Evolutionary conservation across 2,113 vertebrate species (phyloP), one percentile per base, ranked within the genome.

Genomic region (Hippocampus abdominalis): DNA sequence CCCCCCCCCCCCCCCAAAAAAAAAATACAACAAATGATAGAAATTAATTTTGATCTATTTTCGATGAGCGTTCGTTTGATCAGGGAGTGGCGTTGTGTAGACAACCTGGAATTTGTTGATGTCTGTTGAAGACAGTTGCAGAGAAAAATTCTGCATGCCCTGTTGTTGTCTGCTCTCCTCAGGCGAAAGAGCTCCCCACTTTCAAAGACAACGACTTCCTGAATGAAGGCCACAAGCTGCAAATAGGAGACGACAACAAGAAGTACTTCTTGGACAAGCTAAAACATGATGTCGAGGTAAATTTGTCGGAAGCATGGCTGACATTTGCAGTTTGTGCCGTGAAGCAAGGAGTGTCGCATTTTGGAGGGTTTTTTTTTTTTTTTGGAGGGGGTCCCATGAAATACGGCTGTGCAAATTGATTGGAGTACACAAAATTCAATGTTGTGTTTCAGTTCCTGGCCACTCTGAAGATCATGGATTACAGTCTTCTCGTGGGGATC

Each of bases 381-480:
- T 2, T n/a, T n/a, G n/a, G n/a, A n/a, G n/a, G n/a, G n/a, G n/a
- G n/a, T n/a, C n/a, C n/a, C n/a, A n/a, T 54, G 21, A 56, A 25
- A 9, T 56, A 48, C 46, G 9, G 51, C 51, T 9, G 4, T 13
- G 42, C 42, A 44, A 44, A 12, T 44, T 2, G 10, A 12, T 44
- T 44, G 42, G 10, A 13, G 42, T 44, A 12, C 32, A 27, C 32
- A 27, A 15, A 29, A 32, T 20, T 53, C 40, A 36, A 0, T 60
- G 62, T 49, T 64, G 12, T 70, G 21, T 61, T 48, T 69, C 71
- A 98, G 97, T 98, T 98, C 65, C 76, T 98, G 73, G 95, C 96
- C 21, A 95, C 96, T 75, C 90, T 98, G 75, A 98, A 98, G 92
- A 97, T 98, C 81, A 98, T 98, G 97, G 97, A 98, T 88, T 98